Percentiles rank a stretch among this genome's conserved stretches.
Evolutionary conservation across 2,797 vertebrate species (phyloP).

Genomic region (Sebastes jordani): DNA sequence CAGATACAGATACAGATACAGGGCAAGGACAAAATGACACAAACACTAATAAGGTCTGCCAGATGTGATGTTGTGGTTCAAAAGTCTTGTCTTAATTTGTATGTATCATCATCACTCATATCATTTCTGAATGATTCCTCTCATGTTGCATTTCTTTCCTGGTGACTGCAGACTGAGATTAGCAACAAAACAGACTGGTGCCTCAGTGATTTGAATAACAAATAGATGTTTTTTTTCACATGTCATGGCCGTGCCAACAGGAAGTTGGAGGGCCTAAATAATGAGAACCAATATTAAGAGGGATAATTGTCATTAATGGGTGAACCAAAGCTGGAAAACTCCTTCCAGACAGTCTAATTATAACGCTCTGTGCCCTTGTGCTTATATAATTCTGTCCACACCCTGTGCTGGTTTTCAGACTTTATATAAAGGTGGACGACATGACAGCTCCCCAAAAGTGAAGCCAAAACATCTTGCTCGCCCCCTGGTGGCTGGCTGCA

Average conservation of each 20-base stretch:
- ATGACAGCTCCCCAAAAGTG: too few species aligned
- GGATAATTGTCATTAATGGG: neutral
- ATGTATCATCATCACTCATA: neutral
- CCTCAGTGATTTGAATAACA: constrained; percentile 7
- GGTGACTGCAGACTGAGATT: neutral
- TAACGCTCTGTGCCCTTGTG: neutral
- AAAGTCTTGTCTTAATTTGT: neutral
- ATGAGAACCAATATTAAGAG: too few species aligned
- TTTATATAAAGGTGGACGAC: too few species aligned
- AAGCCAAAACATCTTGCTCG: too few species aligned
- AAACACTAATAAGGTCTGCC: constrained; percentile 4
- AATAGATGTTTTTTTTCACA: neutral
- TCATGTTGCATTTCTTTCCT: neutral
- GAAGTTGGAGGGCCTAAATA: neutral
- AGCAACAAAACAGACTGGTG: neutral
- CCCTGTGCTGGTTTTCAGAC: constrained; percentile 7
- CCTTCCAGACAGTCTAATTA: neutral
- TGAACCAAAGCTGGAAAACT: neutral
- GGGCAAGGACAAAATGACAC: constrained; percentile 5
- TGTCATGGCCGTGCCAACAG: neutral
- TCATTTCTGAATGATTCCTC: neutral
- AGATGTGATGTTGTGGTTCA: neutral
- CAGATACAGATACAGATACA: constrained; percentile 6
- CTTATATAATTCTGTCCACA: constrained; percentile 28
- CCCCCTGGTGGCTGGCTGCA: too few species aligned